Base-by-base conservation (phyloP, 2,797 vertebrate genomes). In the Astyanax mexicanus region DNA sequence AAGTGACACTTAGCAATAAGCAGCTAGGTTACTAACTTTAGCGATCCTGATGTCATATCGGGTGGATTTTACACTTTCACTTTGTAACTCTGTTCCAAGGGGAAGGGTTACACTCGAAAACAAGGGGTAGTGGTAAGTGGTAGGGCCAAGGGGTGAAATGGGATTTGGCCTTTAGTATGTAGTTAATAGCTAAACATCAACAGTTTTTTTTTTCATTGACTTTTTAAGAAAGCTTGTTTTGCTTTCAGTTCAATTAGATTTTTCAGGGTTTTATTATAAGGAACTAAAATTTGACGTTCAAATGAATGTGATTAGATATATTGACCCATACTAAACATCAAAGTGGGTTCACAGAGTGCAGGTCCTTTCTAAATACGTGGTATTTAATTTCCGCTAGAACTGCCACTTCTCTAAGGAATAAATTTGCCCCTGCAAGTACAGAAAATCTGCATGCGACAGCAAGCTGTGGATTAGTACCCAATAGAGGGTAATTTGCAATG, bases 401-500 rank as follows among this genome's bases (percentile, higher is more conserved):
- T 42, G 49, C 38, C 69, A 54, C 60, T 35, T 35, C 27, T 17
- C 23, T 35, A 37, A 13, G 58, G 38, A 71, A 71, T 64, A 68
- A 45, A 45, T 70, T 54, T 64, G 49, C 64, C 58, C 49, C 47
- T 64, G 57, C 51, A 54, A 42, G 66, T 57, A n/a, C 55, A 44
- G 66, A 32, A 38, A 70, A 55, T 77, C 58, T 37, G 44, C 64
- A 67, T 47, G 58, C 64, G 74, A 64, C 58, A 70, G 67, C 57
- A 54, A 70, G 47, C 19, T 19, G 35, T 55, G 67, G 67, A 77
- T 77, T 77, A 71, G 47, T 65, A 57, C 60, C 67, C 58, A 44
- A 45, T 65, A 70, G 75, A 71, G 67, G 25, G 51, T 72, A 44
- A 67, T 78, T 72, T 72, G 61, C 37, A 44, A 67, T 60, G 49